Evolutionary conservation across 1,140 invertebrate species (phyloP), one percentile per base, ranked within the genome.

Genomic region (Drosophila lacteicornis): DNA sequence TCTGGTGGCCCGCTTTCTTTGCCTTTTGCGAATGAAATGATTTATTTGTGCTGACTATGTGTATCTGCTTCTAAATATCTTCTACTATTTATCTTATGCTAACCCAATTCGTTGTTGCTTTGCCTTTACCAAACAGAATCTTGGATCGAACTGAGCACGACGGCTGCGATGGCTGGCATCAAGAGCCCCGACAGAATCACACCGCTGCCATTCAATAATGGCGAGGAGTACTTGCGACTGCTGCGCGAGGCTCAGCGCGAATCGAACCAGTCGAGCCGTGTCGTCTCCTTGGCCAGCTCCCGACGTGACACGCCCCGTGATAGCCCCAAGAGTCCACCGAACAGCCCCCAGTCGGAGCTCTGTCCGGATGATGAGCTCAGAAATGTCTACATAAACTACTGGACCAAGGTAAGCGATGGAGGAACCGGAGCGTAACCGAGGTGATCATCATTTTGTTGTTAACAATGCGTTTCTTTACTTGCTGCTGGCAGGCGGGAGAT

Each of bases 311-410:
- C 94, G 7, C 94, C 94, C 7, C 90, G 93, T 42, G 94, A 94
- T 73, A 94, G 97, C 83, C 97, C 97, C 6, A 98, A 98, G 93
- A 97, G 96, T 58, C 97, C 97, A 42, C 97, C 97, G 3, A 98
- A 98, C 93, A 98, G 97, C 93, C 97, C 97, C 11, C 95, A 97
- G 90, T 95, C 96, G 43, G 96, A 97, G 93, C 94, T 96, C 17
- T 95, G 95, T 19, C 95, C 95, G 27, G 91, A 93, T 25, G 96
- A 97, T 80, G 96, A 97, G 79, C 93, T 97, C 57, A 95, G 95
- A 88, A 96, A 95, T 40, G 95, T 97, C 38, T 97, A 96, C 91
- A 97, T 97, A 76, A 97, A 97, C 93, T 96, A 96, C 91, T 95
- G 94, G 93, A 94, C 93, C 79, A 95, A 95, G 94, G 95, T 95